phyloP scores from a whole-genome alignment of 1,140 invertebrate species.

The Marisa cornuarietis region DNA sequence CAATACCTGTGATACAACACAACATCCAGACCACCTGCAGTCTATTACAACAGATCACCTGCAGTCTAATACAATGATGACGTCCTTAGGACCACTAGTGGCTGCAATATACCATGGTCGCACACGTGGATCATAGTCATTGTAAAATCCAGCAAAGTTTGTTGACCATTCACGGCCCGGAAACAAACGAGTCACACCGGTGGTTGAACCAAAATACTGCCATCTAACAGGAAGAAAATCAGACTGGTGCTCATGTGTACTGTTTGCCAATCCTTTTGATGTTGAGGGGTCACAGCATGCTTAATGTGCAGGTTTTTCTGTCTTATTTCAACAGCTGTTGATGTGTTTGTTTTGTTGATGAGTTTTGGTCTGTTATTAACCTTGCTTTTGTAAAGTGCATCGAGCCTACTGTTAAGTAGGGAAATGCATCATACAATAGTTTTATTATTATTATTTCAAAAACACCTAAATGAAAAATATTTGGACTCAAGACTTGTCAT shows the following conservation, averaged over 20 bases:
- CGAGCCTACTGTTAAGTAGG: no score
- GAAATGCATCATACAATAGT: no score
- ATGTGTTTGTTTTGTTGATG: no score
- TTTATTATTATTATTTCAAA: no score
- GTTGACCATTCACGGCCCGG: slow-evolving; percentile 68
- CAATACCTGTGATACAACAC: background rate
- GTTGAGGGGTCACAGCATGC: no score
- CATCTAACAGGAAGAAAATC: slow-evolving; percentile 50
- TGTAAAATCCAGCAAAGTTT: slow-evolving; percentile 69
- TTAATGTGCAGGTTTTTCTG: no score
- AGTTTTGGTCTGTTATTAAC: no score
- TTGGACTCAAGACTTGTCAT: no score
- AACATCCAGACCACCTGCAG: no score
- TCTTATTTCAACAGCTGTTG: no score
- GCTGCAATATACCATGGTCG: slow-evolving; percentile 68
- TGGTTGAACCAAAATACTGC: slow-evolving; percentile 68
- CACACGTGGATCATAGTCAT: slow-evolving; percentile 67
- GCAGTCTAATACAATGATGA: slow-evolving; percentile 67
- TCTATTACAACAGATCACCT: slow-evolving; percentile 49
- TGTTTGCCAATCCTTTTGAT: no score
- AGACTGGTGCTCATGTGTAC: background rate
- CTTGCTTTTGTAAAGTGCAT: background rate
- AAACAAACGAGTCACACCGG: slow-evolving; percentile 64
- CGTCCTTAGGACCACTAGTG: slow-evolving; percentile 68
- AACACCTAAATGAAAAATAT: no score